Conservation (phyloP, 92 coral and sea anemone genomes). For the Muricea muricata region DNA sequence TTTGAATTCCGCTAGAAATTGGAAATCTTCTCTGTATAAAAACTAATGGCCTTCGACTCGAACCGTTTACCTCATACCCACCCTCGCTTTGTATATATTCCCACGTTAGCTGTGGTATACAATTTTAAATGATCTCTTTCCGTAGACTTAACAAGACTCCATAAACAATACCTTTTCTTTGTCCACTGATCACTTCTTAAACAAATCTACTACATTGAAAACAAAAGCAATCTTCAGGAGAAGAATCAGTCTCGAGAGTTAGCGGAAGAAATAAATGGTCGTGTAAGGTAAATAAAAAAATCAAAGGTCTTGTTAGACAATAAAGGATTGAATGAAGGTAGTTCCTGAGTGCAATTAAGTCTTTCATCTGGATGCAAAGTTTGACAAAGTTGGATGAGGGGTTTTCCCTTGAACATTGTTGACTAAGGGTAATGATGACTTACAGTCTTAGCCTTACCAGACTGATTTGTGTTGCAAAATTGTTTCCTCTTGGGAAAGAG, state of each 20-base stretch:
- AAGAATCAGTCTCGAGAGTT: neutral
- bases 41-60: too few species aligned
- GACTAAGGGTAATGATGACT: too few species aligned
- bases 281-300: neutral
- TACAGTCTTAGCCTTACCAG: too few species aligned
- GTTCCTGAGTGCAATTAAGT: neutral
- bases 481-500: too few species aligned
- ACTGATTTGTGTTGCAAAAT: too few species aligned
- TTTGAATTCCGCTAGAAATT: too few species aligned
- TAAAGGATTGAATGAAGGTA: neutral
- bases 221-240: conserved; percentile 4
- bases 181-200: neutral
- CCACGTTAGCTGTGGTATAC: neutral
- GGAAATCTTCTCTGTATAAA: too few species aligned
- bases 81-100: too few species aligned
- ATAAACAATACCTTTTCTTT: neutral
- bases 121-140: neutral
- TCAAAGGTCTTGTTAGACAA: too few species aligned
- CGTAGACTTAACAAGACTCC: neutral
- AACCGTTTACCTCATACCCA: too few species aligned
- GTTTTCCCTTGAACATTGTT: neutral
- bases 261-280: neutral
- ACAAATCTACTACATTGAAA: neutral
- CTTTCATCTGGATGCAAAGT: too few species aligned
- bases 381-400: neutral